Conservation (phyloP, 2,113 vertebrate species). For the Pitta sordida region DNA sequence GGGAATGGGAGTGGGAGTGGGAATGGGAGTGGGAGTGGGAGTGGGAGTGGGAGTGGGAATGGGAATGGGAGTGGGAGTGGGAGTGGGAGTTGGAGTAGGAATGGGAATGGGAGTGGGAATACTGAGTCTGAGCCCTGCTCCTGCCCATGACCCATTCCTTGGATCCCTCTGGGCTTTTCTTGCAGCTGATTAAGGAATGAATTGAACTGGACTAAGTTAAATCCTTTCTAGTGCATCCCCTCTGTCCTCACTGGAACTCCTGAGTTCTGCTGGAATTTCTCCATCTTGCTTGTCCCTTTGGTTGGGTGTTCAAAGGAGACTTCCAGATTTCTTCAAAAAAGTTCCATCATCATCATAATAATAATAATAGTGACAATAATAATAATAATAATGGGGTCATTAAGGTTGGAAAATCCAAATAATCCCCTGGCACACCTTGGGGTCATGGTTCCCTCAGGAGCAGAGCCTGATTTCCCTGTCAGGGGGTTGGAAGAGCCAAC, state of each 20-base stretch:
- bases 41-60: too few relatives aligned
- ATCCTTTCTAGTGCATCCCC: background rate
- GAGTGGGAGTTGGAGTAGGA: background rate
- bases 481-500: background rate
- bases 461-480: background rate
- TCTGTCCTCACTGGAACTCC: background rate
- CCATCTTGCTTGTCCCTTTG: background rate
- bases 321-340: background rate
- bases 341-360: too few relatives aligned
- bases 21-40: too few relatives aligned
- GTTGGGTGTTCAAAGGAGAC: background rate
- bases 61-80: background rate
- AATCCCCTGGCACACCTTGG: background rate
- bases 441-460: background rate
- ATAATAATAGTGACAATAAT: too few relatives aligned
- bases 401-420: background rate
- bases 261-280: background rate
- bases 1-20: background rate
- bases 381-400: background rate
- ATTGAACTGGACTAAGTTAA: background rate
- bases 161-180: background rate
- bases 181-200: background rate
- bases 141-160: rapidly evolving
- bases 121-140: background rate
- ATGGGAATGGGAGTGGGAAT: background rate